A percentile compares a stretch with the other conserved stretches of the same genome.
phyloP scores from a whole-genome alignment of 1,140 invertebrate species.

The Scaptomyza hsui region DNA sequence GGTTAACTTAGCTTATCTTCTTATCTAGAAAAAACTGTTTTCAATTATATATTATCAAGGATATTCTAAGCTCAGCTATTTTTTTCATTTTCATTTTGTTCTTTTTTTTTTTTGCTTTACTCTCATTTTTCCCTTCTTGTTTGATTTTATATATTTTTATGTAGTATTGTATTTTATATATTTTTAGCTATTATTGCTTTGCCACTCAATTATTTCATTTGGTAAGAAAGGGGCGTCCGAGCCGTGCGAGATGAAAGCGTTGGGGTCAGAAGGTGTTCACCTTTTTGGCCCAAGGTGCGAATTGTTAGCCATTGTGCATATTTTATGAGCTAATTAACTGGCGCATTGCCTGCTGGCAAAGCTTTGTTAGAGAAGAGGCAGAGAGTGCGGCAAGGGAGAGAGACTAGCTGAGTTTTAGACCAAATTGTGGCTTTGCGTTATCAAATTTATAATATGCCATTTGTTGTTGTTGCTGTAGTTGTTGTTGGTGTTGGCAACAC shows the following conservation, averaged over 20 bases:
- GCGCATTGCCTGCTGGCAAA: constrained; percentile 57
- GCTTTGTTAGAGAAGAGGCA: not conserved
- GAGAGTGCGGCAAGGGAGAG: not conserved
- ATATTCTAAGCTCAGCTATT: too few relatives aligned
- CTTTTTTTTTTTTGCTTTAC: constrained; percentile 4
- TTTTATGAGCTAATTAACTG: constrained; percentile 82
- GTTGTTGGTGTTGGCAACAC: constrained; percentile 28
- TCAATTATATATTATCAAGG: too few relatives aligned
- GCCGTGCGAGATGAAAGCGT: too few relatives aligned
- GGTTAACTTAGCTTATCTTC: too few relatives aligned
- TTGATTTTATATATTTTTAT: too few relatives aligned
- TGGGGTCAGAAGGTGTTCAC: constrained; percentile 1
- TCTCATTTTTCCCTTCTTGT: constrained; percentile 1
- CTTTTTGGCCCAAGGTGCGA: constrained; percentile 68
- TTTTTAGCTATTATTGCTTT: constrained; percentile 43
- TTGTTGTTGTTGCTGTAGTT: constrained; percentile 8
- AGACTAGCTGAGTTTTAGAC: not conserved
- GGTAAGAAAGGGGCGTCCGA: constrained; percentile 6
- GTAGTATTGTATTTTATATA: constrained; percentile 2
- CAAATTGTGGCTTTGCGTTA: constrained; percentile 19
- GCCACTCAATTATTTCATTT: constrained; percentile 74
- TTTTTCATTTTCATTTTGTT: too few relatives aligned
- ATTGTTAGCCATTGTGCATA: constrained; percentile 77
- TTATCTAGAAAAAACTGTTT: too few relatives aligned
- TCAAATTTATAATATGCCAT: constrained; percentile 11